Percentiles rank a stretch among this genome's conserved stretches.
phyloP scores from a whole-genome alignment of 1,140 invertebrate species.

The Drosophila equinoxialis region DNA sequence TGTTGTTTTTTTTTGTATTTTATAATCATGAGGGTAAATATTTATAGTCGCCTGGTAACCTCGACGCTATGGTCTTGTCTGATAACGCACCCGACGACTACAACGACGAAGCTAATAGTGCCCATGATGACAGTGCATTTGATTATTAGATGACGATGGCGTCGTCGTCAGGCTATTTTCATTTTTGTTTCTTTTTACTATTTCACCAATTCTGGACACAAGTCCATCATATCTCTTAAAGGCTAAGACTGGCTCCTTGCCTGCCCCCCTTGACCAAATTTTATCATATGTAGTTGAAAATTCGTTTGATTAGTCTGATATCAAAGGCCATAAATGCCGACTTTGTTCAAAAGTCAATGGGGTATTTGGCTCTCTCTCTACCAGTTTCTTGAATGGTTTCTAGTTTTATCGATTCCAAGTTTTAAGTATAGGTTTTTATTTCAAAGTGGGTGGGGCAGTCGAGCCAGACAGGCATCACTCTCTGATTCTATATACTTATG shows the following conservation, averaged over 20 bases:
- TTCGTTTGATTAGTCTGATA: conserved; percentile 73
- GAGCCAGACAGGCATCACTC: neutral
- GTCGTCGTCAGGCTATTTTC: neutral
- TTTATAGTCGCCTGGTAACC: conserved; percentile 77
- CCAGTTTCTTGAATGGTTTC: conserved; percentile 11
- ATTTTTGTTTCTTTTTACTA: conserved; percentile 14
- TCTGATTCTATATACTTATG: conserved; percentile 1
- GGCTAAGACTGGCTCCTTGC: neutral
- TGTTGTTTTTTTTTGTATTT: conserved; percentile 28
- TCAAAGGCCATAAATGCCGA: conserved; percentile 64
- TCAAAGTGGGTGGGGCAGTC: neutral
- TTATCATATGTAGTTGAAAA: conserved; percentile 46
- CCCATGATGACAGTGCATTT: conserved; percentile 47
- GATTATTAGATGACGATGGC: conserved; percentile 31
- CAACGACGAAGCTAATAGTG: conserved; percentile 21
- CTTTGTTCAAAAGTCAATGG: conserved; percentile 26
- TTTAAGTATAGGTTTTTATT: conserved; percentile 44
- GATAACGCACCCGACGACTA: conserved; percentile 49
- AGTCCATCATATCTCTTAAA: conserved; percentile 57
- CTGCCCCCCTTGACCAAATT: conserved; percentile 10
- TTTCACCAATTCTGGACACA: conserved; percentile 65
- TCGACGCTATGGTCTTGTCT: conserved; percentile 61
- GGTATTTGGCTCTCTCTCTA: neutral
- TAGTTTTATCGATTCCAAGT: conserved; percentile 43
- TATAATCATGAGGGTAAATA: conserved; percentile 71